These are phyloP conservation scores for Melanostoma scalare DNA, from an alignment of 2,888 invertebrate species.

Conservation along the genomic window DNA sequence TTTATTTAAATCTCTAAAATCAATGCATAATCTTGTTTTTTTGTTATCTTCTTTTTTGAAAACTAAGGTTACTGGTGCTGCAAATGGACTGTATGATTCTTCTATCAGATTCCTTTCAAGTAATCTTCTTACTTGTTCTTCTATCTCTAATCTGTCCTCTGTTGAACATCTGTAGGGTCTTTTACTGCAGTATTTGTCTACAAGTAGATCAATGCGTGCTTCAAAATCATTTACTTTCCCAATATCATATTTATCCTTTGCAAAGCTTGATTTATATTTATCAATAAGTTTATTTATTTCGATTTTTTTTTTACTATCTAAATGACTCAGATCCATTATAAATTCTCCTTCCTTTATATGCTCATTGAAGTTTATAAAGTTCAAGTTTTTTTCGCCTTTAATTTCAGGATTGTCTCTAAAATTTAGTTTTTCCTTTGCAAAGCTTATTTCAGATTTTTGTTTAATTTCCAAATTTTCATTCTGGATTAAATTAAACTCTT, in stretches of 20 bases:
- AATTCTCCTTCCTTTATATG: conserved; percentile 48
- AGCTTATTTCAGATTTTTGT: conserved; percentile 27
- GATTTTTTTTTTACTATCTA: conserved; percentile 27
- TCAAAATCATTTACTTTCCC: conserved; percentile 74
- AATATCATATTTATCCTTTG: conserved; percentile 75
- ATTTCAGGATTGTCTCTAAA: neutral
- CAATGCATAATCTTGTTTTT: conserved; percentile 63
- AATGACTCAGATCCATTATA: conserved; percentile 35
- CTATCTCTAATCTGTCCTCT: conserved; percentile 69
- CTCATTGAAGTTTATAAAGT: conserved; percentile 65
- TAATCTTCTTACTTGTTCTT: conserved; percentile 62
- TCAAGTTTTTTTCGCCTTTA: neutral
- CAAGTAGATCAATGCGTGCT: conserved; percentile 72
- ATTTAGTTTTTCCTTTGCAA: neutral
- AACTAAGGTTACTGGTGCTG: conserved; percentile 69
- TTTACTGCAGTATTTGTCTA: conserved; percentile 70
- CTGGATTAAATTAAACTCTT: conserved; percentile 57
- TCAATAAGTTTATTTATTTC: conserved; percentile 69
- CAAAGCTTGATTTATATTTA: conserved; percentile 73
- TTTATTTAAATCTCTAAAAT: conserved; percentile 48
- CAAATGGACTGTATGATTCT: conserved; percentile 71
- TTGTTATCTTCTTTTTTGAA: conserved; percentile 71
- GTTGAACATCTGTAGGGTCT: conserved; percentile 65
- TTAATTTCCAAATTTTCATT: conserved; percentile 59
- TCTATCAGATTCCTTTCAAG: conserved; percentile 62